These are phyloP conservation scores for Paragorgia papillata DNA, from an alignment of 92 coral and sea anemone genomes.

Conservation along the genomic window DNA sequence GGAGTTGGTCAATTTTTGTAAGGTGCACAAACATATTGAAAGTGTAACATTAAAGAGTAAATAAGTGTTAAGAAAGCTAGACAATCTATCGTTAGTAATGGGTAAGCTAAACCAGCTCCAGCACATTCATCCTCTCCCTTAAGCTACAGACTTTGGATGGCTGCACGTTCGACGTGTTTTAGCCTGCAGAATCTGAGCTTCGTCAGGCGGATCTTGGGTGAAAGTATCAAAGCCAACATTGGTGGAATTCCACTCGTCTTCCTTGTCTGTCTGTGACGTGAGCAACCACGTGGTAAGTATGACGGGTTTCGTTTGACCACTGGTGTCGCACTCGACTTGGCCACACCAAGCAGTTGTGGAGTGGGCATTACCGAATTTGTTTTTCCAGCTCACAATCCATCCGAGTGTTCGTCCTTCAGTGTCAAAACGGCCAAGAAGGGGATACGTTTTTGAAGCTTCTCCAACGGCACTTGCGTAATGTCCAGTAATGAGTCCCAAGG, in stretches of 20 bases:
- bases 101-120: too few relatives aligned
- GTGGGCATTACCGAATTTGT: not conserved
- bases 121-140: not conserved
- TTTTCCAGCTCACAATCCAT: conserved; percentile 17
- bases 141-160: conserved; percentile 15
- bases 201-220: not conserved
- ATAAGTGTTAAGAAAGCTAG: too few relatives aligned
- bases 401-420: conserved; percentile 16
- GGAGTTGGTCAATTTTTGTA: too few relatives aligned
- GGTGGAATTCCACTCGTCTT: conserved; percentile 22
- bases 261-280: not conserved
- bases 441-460: not conserved
- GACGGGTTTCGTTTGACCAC: not conserved
- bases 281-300: conserved; percentile 32
- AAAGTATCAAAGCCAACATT: conserved; percentile 26
- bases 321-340: not conserved
- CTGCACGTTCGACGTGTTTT: conserved; percentile 19
- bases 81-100: too few relatives aligned
- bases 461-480: conserved; percentile 14
- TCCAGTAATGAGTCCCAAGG: not conserved
- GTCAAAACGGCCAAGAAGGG: conserved; percentile 20
- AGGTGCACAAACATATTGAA: too few relatives aligned
- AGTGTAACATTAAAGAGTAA: too few relatives aligned
- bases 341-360: conserved; percentile 32
- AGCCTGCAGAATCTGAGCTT: not conserved